These are phyloP conservation scores for Myocastor coypus DNA, from an alignment of 2,113 vertebrate species.

Conservation along the genomic window DNA sequence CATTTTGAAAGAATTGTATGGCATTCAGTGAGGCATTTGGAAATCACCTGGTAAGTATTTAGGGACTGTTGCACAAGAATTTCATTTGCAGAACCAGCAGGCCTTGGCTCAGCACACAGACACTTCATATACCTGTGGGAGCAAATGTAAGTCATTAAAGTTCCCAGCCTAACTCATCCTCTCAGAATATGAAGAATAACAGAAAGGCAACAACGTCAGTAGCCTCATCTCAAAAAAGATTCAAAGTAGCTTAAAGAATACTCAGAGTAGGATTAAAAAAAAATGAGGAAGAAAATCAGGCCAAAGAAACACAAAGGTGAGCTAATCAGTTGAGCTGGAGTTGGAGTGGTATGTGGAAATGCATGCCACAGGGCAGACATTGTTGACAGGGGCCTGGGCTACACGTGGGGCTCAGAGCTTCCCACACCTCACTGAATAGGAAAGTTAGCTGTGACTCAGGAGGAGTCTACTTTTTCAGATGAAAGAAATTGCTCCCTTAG, in stretches of 20 bases:
- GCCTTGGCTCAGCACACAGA: background rate
- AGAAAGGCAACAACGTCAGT: background rate
- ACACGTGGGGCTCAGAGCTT: background rate
- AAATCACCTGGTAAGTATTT: conserved; percentile 27
- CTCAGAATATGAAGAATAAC: background rate
- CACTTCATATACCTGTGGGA: background rate
- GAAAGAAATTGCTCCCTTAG: background rate
- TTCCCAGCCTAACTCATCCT: background rate
- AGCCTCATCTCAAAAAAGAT: background rate
- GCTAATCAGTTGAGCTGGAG: background rate
- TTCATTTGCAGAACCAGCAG: background rate
- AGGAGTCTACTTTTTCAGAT: background rate
- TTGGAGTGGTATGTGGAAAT: background rate
- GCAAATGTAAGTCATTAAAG: background rate
- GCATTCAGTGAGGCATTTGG: background rate
- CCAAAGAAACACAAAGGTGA: background rate
- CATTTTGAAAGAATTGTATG: conserved; percentile 34
- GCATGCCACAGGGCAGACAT: background rate
- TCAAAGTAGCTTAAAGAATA: background rate
- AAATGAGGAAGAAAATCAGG: background rate
- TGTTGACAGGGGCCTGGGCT: background rate
- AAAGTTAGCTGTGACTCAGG: background rate
- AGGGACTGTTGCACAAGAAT: conserved; percentile 14
- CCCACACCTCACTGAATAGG: background rate
- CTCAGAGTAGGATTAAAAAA: background rate